Percentiles rank a stretch among this genome's conserved stretches.
phyloP scores from a whole-genome alignment of 2,888 invertebrate species.

The Oxyscelio sp. region DNA sequence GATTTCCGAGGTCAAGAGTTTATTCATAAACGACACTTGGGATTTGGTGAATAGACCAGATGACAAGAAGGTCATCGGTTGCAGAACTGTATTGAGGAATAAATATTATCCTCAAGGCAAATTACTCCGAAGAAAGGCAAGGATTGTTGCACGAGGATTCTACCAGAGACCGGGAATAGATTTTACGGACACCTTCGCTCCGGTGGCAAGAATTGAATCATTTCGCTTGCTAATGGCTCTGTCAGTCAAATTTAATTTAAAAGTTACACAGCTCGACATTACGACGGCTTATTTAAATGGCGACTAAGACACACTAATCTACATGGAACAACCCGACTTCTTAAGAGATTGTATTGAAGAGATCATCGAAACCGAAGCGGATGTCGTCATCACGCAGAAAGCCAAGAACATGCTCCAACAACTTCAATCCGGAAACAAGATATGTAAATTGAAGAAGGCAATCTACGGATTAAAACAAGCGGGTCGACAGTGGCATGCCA shows the following conservation, averaged over 20 bases:
- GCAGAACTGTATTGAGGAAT: background rate
- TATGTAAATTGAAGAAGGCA: background rate
- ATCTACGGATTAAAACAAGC: background rate
- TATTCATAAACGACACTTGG: constrained; percentile 58
- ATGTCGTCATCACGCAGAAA: background rate
- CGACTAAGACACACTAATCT: constrained; percentile 39
- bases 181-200: no score
- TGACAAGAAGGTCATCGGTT: background rate
- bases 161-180: no score
- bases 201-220: no score
- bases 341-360: constrained; percentile 41
- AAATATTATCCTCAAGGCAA: constrained; percentile 17
- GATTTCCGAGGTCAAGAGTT: constrained; percentile 5
- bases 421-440: background rate
- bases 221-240: constrained; percentile 54
- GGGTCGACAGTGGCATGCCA: background rate
- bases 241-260: constrained; percentile 70
- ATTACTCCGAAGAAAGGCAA: no score
- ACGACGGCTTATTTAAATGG: no score
- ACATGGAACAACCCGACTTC: constrained; percentile 13
- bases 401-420: background rate
- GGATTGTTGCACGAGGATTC: no score
- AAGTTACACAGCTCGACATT: constrained; percentile 75
- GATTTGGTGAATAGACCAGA: constrained; percentile 37
- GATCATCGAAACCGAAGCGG: background rate